Evolutionary conservation across 2,113 vertebrate genomes (phyloP).

Genomic region (Ameiurus melas): DNA sequence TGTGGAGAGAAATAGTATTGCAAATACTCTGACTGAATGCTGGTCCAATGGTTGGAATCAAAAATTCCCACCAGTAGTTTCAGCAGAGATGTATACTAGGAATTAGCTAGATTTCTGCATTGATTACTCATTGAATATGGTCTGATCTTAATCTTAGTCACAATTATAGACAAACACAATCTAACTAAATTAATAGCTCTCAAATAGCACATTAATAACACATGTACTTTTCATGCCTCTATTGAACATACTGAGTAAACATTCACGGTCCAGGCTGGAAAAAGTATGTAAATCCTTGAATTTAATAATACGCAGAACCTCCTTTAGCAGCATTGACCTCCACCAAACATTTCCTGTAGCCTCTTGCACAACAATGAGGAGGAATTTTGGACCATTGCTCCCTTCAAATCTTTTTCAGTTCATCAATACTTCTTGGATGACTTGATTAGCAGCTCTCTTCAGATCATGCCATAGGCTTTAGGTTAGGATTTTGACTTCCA

Average conservation of each 20-base stretch:
- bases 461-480: background rate
- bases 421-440: background rate
- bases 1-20: background rate
- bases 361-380: background rate
- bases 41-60: background rate
- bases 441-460: background rate
- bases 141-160: background rate
- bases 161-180: background rate
- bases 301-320: background rate
- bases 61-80: background rate
- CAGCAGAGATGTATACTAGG: background rate
- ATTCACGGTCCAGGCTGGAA: background rate
- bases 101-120: background rate
- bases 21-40: background rate
- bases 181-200: background rate
- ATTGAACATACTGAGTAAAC: background rate
- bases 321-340: background rate
- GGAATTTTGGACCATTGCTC: background rate
- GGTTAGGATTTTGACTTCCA: background rate
- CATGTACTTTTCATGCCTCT: background rate
- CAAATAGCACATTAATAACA: too few relatives aligned
- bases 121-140: background rate
- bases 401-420: background rate
- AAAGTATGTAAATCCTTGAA: background rate
- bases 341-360: background rate